Evolutionary conservation across 92 coral and sea anemone species (phyloP).

Genomic region (Heliopora coerulea): DNA sequence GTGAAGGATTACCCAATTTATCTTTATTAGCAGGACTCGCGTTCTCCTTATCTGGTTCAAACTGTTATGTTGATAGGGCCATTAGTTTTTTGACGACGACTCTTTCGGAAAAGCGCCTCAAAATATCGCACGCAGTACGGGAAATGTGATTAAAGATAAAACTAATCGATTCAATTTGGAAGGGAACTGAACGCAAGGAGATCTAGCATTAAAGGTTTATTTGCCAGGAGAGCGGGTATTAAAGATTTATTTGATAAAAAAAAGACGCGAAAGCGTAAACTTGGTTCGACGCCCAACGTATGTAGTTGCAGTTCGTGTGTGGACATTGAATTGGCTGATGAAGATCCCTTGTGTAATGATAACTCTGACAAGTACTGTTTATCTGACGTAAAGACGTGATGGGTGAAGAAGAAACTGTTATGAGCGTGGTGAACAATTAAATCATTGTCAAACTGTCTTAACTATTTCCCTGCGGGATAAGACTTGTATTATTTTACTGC

Average conservation of each 20-base stretch:
- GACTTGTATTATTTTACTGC: no score
- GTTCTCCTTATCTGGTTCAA: not conserved
- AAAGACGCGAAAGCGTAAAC: not conserved
- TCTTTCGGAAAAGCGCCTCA: conserved; percentile 7
- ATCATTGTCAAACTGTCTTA: not conserved
- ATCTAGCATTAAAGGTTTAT: no score
- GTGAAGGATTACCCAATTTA: not conserved
- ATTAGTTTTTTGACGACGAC: conserved; percentile 11
- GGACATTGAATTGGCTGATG: not conserved
- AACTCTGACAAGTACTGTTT: not conserved
- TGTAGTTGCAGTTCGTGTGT: no score
- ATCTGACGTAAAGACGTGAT: not conserved
- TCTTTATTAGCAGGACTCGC: not conserved
- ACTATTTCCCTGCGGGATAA: no score
- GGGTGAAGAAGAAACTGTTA: not conserved
- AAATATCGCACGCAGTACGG: not conserved
- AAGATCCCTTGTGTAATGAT: conserved; percentile 1
- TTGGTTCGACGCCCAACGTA: not conserved
- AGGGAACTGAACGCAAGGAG: not conserved
- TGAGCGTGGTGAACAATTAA: not conserved
- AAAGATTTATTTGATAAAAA: not conserved
- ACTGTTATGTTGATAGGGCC: conserved; percentile 1
- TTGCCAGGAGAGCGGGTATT: not conserved
- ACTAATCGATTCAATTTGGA: conserved; percentile 1
- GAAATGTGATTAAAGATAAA: conserved; percentile 2